Evolutionary conservation across 2,797 vertebrate species (phyloP).

Genomic region (Sarcophilus harrisii): DNA sequence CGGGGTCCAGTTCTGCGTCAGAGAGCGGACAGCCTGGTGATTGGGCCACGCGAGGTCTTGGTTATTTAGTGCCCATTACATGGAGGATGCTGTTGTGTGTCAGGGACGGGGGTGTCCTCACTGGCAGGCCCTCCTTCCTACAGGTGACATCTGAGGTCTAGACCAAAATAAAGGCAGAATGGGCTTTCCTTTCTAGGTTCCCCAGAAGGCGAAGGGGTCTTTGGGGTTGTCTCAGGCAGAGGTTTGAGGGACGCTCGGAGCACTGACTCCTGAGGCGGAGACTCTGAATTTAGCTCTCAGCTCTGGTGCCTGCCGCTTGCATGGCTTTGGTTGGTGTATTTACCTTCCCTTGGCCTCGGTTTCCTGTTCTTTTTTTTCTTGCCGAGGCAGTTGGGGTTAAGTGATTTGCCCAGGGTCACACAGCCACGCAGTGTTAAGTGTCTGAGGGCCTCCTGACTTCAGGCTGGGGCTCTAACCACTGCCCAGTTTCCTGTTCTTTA

Average conservation of each 20-base stretch:
- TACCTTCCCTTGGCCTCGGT: too few relatives aligned
- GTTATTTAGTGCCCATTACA: neutral
- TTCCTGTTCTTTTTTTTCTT: neutral
- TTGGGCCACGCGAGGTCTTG: neutral
- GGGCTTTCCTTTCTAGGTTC: neutral
- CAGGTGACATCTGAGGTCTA: neutral
- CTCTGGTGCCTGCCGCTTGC: neutral
- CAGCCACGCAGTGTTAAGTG: too few relatives aligned
- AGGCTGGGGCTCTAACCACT: too few relatives aligned
- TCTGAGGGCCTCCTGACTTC: too few relatives aligned
- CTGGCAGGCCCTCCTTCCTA: neutral
- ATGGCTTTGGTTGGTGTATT: neutral
- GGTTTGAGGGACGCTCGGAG: neutral
- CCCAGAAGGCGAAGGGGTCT: neutral
- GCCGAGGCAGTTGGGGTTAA: too few relatives aligned
- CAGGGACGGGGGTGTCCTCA: neutral
- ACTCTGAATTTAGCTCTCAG: neutral
- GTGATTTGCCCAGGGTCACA: too few relatives aligned
- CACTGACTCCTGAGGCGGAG: neutral
- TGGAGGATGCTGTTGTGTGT: neutral
- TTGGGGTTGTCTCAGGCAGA: conserved; percentile 29
- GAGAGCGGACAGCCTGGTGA: neutral
- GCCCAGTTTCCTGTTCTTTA: neutral
- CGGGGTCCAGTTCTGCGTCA: neutral
- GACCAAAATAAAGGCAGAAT: neutral